Evolutionary conservation across 2,888 invertebrate genomes (phyloP).

Genomic region (Bembecia ichneumoniformis): DNA sequence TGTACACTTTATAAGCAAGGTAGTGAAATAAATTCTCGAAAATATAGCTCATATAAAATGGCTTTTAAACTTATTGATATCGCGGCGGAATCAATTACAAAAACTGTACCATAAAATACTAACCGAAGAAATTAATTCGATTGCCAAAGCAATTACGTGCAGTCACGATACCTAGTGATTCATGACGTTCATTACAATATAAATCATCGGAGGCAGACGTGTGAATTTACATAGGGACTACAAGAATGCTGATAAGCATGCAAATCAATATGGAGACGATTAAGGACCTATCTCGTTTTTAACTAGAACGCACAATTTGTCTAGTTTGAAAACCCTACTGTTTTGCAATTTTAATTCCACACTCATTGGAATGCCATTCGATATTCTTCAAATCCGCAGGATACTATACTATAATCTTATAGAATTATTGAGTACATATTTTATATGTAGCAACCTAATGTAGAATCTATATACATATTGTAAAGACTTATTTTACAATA

Average conservation of each 20-base stretch:
- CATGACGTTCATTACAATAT: conserved; percentile 49
- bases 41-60: conserved; percentile 25
- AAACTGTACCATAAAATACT: conserved; percentile 61
- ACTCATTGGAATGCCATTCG: too few relatives aligned
- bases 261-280: conserved; percentile 21
- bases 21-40: conserved; percentile 12
- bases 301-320: neutral
- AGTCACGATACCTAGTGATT: conserved; percentile 64
- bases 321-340: neutral
- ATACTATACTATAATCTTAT: too few relatives aligned
- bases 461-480: too few relatives aligned
- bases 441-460: too few relatives aligned
- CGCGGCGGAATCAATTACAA: conserved; percentile 56
- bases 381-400: too few relatives aligned
- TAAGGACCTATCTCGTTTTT: neutral
- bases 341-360: too few relatives aligned
- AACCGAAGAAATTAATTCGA: conserved; percentile 62
- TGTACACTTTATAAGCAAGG: conserved; percentile 3
- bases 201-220: conserved; percentile 44
- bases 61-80: conserved; percentile 39
- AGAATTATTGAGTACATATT: too few relatives aligned
- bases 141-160: conserved; percentile 64
- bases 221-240: conserved; percentile 49
- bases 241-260: conserved; percentile 41
- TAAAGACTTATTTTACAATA: too few relatives aligned